Base-by-base conservation (phyloP, 2,888 invertebrate genomes). In the Melanophora roralis region DNA sequence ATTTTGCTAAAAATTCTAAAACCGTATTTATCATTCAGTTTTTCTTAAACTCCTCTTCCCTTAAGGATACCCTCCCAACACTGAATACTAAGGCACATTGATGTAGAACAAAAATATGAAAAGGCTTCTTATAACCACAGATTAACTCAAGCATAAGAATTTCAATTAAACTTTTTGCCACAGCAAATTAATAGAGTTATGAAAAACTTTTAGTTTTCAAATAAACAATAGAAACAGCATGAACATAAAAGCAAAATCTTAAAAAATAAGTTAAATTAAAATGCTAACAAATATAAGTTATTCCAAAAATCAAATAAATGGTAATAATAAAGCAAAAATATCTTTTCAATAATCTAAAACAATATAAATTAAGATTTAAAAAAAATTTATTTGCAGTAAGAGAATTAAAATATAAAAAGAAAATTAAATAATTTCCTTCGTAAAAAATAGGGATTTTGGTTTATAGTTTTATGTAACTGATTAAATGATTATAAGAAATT, bases 81-180 rank as follows among this genome's bases (percentile, higher is more conserved):
- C n/a, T 2, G 16, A 12, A 2, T 12, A 3, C 5, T 40, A 49
- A 2, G 21, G 53, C 32, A 8, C 36, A 23, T 0, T 16, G 5
- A 45, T 21, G 14, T 6, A 32, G 14, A 16, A 55, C 7, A 12
- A 4, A 55, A 73, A n/a, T n/a, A n/a, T n/a, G n/a, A n/a, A 51
- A 72, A 11, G 36, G 49, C 5, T 69, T 62, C 27, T 11, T 43
- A 57, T 34, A 40, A 64, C 72, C 80, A 67, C 76, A 79, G 79
- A 81, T 76, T 76, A 81, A 75, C 81, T 83, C 74, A 72, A 68
- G 81, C 74, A 68, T 81, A 59, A 83, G 64, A 82, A 82, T 81
- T 82, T 83, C 78, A 82, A 83, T 83, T 82, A 83, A 83, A 83
- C 81, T 83, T 83, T 82, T 81, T 77, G 64, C 71, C 51, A 23